Conservation (phyloP, 2,113 vertebrate species). For the Microcebus jonahi region DNA sequence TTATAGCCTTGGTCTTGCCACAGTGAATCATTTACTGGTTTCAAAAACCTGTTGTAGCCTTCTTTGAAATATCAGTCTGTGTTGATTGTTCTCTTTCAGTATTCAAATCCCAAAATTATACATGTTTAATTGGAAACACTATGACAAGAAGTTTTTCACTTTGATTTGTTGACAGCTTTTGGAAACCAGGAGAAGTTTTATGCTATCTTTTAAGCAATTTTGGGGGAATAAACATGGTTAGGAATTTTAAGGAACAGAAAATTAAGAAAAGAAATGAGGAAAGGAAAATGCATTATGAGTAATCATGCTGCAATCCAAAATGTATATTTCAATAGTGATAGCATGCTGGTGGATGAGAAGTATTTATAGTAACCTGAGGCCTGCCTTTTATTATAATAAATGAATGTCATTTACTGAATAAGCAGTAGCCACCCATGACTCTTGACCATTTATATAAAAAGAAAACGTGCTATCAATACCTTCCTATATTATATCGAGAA, state of each 20-base stretch:
- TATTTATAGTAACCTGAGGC: slow-evolving; percentile 60
- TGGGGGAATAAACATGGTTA: not conserved
- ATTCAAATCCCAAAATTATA: not conserved
- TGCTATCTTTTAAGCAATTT: not conserved
- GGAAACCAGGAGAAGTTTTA: not conserved
- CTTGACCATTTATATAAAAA: slow-evolving; percentile 56
- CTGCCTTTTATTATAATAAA: slow-evolving; percentile 70
- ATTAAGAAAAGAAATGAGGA: slow-evolving; percentile 38
- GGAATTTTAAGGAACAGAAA: slow-evolving; percentile 27
- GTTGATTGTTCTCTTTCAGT: not conserved
- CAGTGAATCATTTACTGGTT: not conserved
- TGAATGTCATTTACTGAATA: slow-evolving; percentile 76
- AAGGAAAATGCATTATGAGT: slow-evolving; percentile 68
- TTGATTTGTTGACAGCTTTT: not conserved
- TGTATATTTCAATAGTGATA: not conserved
- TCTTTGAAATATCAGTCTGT: not conserved
- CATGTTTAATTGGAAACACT: not conserved
- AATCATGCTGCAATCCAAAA: not conserved
- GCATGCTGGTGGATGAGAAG: slow-evolving; percentile 33
- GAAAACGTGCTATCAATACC: slow-evolving; percentile 71
- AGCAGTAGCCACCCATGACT: slow-evolving; percentile 75
- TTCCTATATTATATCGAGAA: slow-evolving; percentile 44
- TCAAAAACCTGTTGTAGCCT: not conserved
- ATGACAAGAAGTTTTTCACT: not conserved
- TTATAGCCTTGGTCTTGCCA: not conserved